Base-by-base conservation (phyloP, 2,888 invertebrate species). In the Orthosia incerta region DNA sequence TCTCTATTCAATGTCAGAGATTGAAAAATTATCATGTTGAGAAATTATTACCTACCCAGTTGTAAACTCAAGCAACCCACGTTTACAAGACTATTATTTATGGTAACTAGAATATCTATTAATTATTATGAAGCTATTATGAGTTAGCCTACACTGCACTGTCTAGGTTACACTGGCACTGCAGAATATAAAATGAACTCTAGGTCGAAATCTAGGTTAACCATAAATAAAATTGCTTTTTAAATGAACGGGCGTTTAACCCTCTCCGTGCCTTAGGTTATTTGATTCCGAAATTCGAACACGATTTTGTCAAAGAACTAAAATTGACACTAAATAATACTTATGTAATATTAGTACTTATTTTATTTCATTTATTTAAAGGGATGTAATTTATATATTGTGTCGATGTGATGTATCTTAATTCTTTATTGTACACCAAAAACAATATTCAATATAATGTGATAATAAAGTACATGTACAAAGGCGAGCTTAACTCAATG, bases 181-280 rank as follows among this genome's bases (percentile, higher is more conserved):
- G 20, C 20, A 31, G 20, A 65, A 57, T 65, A 51, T 50, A 57
- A 76, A 50, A 50, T 61, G 7, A 51, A 75, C 75, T 62, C 72
- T 55, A 23, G 45, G 16, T 67, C 23, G 3, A 59, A 66, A 76
- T 31, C 56, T 50, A 66, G 73, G 50, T 66, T 66, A 18, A n/a
- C 18, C 31, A 48, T 31, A 45, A 2, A 48, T 59, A 57, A 71
- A 60, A 48, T 45, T 18, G 12, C 15, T 51, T 65, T 50, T 13
- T 23, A 46, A 55, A 20, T 46, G 1, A 53, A 3, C n/a, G 7
- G 4, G 3, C 3, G n/a, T n/a, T 63, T 18, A 76, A 76, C 55
- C 55, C 26, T 23, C 20, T 26, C 3, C 12, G 11, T 71, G 45
- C 56, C 3, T 0, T 3, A 4, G 55, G 26, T 13, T 11, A 26